Percentiles rank a stretch among this genome's conserved stretches.
Evolutionary conservation across 2,113 vertebrate genomes (phyloP).

Genomic region (Varanus salvator): DNA sequence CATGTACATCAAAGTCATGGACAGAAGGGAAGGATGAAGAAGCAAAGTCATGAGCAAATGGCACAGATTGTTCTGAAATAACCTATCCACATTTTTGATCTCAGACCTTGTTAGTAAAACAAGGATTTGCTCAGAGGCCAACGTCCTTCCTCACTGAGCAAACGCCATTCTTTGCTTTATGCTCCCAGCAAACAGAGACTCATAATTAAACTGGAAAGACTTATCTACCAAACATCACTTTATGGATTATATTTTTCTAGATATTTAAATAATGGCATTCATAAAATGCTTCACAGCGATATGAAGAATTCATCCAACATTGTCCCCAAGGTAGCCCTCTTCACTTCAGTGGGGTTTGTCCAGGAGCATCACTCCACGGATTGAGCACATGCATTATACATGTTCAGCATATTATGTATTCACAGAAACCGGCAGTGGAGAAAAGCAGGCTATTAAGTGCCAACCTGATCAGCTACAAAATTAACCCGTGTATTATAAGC

Average conservation of each 20-base stretch:
- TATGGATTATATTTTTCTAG: not conserved
- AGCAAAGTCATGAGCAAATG: not conserved
- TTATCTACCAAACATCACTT: not conserved
- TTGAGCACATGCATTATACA: not conserved
- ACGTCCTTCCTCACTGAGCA: not conserved
- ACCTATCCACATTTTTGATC: not conserved
- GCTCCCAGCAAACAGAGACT: not conserved
- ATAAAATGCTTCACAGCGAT: not conserved
- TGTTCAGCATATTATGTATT: not conserved
- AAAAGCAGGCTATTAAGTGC: not conserved
- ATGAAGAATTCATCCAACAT: not conserved
- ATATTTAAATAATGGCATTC: not conserved
- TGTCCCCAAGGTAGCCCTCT: not conserved
- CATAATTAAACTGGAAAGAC: conserved; percentile 2
- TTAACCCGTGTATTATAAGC: not conserved
- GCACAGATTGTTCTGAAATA: not conserved
- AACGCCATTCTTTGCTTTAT: not conserved
- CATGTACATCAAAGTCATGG: not conserved
- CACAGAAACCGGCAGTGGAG: not conserved
- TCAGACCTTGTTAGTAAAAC: not conserved
- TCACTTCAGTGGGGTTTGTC: not conserved
- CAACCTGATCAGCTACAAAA: not conserved
- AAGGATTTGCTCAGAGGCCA: not conserved
- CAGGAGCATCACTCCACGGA: not conserved
- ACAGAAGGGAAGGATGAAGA: no score